Evolutionary conservation across 2,797 vertebrate species (phyloP).

Genomic region (Paratrypauchen microcephalus): DNA sequence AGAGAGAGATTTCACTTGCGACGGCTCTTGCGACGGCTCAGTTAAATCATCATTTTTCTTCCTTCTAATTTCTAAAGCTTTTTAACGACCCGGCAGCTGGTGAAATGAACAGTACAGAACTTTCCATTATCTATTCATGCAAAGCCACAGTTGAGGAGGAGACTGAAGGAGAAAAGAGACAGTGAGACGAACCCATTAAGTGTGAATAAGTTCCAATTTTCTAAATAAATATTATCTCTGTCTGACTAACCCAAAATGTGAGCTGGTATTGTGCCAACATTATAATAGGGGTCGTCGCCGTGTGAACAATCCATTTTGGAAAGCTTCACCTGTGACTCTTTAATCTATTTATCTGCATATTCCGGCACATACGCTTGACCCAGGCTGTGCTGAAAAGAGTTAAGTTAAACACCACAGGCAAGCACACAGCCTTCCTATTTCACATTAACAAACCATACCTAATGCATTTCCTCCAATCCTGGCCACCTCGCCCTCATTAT

Average conservation of each 20-base stretch:
- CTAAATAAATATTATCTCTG: conserved; percentile 82
- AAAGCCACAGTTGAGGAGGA: conserved; percentile 29
- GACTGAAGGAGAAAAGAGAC: conserved; percentile 20
- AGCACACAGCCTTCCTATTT: conserved; percentile 15
- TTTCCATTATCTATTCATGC: conserved; percentile 52
- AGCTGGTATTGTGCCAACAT: conserved; percentile 65
- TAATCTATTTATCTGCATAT: conserved; percentile 52
- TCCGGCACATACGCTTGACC: conserved; percentile 39
- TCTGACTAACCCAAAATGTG: conserved; percentile 71
- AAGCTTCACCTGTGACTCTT: conserved; percentile 54
- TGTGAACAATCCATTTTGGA: conserved; percentile 53
- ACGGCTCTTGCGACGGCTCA: conserved; percentile 37
- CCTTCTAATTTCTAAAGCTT: conserved; percentile 43
- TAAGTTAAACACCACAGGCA: conserved; percentile 41
- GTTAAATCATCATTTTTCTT: conserved; percentile 44
- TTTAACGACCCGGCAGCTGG: conserved; percentile 23
- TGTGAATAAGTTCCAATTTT: conserved; percentile 80
- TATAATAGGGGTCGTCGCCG: conserved; percentile 67
- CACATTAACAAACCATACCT: conserved; percentile 41
- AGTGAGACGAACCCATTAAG: conserved; percentile 68
- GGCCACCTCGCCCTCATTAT: conserved; percentile 64
- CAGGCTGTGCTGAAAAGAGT: conserved; percentile 44
- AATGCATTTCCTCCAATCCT: conserved; percentile 24
- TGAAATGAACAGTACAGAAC: conserved; percentile 32
- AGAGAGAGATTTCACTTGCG: conserved; percentile 29